Base-by-base conservation (phyloP, 2,888 invertebrate species). In the Xylocampa areola region DNA sequence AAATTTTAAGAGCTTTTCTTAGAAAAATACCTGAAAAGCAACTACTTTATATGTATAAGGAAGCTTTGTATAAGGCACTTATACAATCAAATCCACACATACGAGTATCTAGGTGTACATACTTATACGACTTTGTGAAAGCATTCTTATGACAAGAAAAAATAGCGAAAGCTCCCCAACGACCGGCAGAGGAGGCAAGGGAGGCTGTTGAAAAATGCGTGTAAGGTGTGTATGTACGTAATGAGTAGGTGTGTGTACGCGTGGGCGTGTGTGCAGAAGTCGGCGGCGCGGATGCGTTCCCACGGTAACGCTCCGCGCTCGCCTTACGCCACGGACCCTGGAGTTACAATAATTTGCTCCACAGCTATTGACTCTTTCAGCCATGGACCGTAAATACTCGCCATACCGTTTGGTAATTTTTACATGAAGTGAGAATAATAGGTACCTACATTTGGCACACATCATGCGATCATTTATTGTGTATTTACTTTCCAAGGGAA, bases 221-320 rank as follows among this genome's bases (percentile, higher is more conserved):
- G 73, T 68, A 67, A 77, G 71, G 76, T 73, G 73, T 50, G 54
- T 60, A 73, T 51, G 60, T 68, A 63, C 52, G 61, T 69, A 75
- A 75, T 72, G 73, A 70, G 69, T 70, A 54, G 43, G 52, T 71
- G 47, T 52, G 55, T 68, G 68, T 54, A 51, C 64, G 58, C 61
- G 57, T 62, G 44, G 37, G 69, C 39, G 49, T 43, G 78, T 79
- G 79, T 77, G 74, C 76, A 73, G 76, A 82, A 81, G 74, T 75
- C 71, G 73, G 68, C 67, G 67, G 75, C 76, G 76, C 68, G 76
- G 77, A 78, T 81, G 76, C 77, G 83, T 91, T 91, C 90, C 89
- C 89, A 91, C 91, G 90, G 87, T 85, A 84, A 87, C 85, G 80
- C 81, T 76, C 76, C 84, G 87, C 85, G 80, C 81, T 76, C 76